Conservation (phyloP, 2,797 vertebrate species). For the Telmatherina bonti region DNA sequence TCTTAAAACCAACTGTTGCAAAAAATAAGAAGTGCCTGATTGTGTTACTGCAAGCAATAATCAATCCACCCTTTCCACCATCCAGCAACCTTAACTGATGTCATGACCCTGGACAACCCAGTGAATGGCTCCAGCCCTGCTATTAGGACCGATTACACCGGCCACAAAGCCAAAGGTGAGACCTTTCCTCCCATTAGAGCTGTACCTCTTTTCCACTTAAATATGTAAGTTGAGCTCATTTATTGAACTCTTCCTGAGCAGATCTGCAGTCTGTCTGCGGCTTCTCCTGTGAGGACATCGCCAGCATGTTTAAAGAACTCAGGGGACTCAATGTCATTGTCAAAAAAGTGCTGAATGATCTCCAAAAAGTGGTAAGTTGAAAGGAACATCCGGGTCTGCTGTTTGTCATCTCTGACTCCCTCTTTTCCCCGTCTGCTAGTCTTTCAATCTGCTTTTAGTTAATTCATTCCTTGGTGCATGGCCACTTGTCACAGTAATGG, state of each 20-base stretch:
- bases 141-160: conserved; percentile 93
- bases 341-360: conserved; percentile 88
- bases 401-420: conserved; percentile 47
- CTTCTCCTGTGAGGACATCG: conserved; percentile 95
- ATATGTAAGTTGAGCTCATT: conserved; percentile 27
- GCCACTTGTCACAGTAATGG: conserved; percentile 75
- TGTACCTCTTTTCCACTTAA: neutral
- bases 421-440: conserved; percentile 20
- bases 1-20: conserved; percentile 23
- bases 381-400: conserved; percentile 40
- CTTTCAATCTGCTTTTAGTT: conserved; percentile 43
- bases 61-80: conserved; percentile 20
- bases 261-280: conserved; percentile 92
- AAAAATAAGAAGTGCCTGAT: neutral
- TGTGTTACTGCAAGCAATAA: conserved; percentile 8
- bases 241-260: conserved; percentile 45
- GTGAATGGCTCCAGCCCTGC: conserved; percentile 95
- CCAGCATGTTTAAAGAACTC: conserved; percentile 93
- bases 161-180: conserved; percentile 93
- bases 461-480: conserved; percentile 53
- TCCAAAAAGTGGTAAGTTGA: conserved; percentile 91
- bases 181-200: conserved; percentile 11
- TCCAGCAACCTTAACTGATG: conserved; percentile 82
- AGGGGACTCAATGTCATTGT: conserved; percentile 91
- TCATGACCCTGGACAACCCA: conserved; percentile 92